Base-by-base conservation (phyloP, 1,140 invertebrate genomes). In the Brachionus sp. region DNA sequence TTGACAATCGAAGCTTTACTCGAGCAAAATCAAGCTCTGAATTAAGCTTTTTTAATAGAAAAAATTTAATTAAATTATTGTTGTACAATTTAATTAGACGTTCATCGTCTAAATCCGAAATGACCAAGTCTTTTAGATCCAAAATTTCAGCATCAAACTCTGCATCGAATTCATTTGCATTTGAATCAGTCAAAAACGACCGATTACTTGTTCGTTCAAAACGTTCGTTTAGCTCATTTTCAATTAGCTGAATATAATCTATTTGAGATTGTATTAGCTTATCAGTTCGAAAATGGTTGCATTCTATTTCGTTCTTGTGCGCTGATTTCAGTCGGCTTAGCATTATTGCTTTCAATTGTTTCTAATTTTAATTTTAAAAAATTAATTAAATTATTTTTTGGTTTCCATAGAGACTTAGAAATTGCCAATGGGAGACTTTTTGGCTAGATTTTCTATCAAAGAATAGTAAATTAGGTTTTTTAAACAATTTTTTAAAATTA, bases 191-290 rank as follows among this genome's bases (percentile, higher is more conserved):
- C 13, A 70, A 39, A 70, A 42, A 39, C 3, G 66, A 37, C 2
- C 33, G 16, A 16, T 7, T 70, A 5, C 35, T 70, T 33, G 25
- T 7, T 33, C 25, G 25, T 33, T 37, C 33, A 0, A 33, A 6
- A 16, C 66, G 33, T 19, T 37, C 16, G 9, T 70, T 70, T 23
- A 70, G 16, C 37, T 70, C 66, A 13, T 70, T 33, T 39, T 70
- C 66, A 39, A 70, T 70, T 6, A 16, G 16, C 1, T 39, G 16
- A 19, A 70, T 70, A 33, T 37, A 70, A 16, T 70, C 66, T 16
- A 70, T 70, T 39, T 70, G 66, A 39, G 37, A 70, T 39, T 70
- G 66, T 10, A 70, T 70, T 39, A 70, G 7, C 19, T 70, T 70
- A 16, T 70, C 66, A 16, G 66, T 70, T 39, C 37, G 33, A 39